phyloP scores from a whole-genome alignment of 1,140 invertebrate genomes.

The Apis laboriosa region DNA sequence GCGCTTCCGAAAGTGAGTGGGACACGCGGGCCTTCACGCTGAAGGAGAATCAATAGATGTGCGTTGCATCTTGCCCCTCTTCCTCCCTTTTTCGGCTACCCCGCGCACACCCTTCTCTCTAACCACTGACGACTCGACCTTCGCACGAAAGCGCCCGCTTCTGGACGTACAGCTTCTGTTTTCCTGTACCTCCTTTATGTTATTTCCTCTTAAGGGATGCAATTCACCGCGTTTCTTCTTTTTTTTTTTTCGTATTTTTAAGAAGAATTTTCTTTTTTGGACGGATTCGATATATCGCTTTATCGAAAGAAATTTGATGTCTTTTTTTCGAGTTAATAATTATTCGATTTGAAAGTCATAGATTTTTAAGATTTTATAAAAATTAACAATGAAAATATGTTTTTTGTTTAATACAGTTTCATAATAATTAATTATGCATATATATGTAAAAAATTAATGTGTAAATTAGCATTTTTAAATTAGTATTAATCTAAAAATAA shows the following conservation, averaged over 20 bases:
- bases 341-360: too few relatives aligned
- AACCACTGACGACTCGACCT: constrained; percentile 57
- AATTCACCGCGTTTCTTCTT: not conserved
- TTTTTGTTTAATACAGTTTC: too few relatives aligned
- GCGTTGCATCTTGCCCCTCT: constrained; percentile 77
- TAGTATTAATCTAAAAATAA: too few relatives aligned
- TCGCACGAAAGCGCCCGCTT: constrained; percentile 42
- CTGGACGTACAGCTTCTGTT: not conserved
- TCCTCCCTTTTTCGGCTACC: constrained; percentile 61
- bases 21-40: constrained; percentile 63
- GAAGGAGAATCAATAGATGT: constrained; percentile 77
- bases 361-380: too few relatives aligned
- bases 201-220: constrained; percentile 1
- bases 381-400: too few relatives aligned
- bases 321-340: too few relatives aligned
- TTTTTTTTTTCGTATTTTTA: not conserved
- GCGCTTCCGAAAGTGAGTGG: constrained; percentile 61
- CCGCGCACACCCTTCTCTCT: constrained; percentile 54
- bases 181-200: constrained; percentile 18
- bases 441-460: too few relatives aligned
- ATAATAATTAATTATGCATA: too few relatives aligned
- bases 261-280: not conserved
- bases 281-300: not conserved
- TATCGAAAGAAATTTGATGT: not conserved
- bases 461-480: too few relatives aligned